A percentile compares a stretch with the other conserved stretches of the same genome.
Conservation (phyloP, 2,113 vertebrate species). For the Oriolus oriolus region DNA sequence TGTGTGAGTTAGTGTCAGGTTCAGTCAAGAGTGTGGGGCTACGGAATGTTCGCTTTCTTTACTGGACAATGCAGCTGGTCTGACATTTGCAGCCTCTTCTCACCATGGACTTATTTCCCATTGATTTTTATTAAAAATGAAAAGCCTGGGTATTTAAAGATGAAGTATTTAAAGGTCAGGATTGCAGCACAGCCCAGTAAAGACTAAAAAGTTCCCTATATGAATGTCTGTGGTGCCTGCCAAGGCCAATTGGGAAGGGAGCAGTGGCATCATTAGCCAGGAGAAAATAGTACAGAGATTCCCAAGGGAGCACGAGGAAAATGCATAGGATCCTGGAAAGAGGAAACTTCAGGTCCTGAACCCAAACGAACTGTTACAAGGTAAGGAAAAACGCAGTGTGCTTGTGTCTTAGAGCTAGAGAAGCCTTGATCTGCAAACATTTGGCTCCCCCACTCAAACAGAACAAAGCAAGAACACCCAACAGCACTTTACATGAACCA, state of each 20-base stretch:
- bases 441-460: not conserved
- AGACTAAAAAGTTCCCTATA: not conserved
- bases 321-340: not conserved
- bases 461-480: not conserved
- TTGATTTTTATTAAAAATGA: slow-evolving; percentile 46
- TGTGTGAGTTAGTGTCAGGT: not conserved
- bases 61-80: not conserved
- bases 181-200: not conserved
- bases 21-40: not conserved
- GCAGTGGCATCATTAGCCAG: not conserved
- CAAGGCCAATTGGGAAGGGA: not conserved
- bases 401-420: not conserved
- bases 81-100: slow-evolving; percentile 35
- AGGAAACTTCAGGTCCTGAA: not conserved
- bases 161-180: slow-evolving; percentile 52
- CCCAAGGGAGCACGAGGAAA: not conserved
- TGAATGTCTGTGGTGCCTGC: not conserved
- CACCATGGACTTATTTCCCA: not conserved
- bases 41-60: not conserved
- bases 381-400: not conserved
- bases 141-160: slow-evolving; percentile 37
- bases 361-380: not conserved
- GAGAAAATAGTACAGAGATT: not conserved
- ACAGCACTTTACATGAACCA: not conserved
- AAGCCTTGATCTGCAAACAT: not conserved